These are phyloP conservation scores for Odontomachus brunneus DNA, from an alignment of 1,140 invertebrate species.

Conservation along the genomic window DNA sequence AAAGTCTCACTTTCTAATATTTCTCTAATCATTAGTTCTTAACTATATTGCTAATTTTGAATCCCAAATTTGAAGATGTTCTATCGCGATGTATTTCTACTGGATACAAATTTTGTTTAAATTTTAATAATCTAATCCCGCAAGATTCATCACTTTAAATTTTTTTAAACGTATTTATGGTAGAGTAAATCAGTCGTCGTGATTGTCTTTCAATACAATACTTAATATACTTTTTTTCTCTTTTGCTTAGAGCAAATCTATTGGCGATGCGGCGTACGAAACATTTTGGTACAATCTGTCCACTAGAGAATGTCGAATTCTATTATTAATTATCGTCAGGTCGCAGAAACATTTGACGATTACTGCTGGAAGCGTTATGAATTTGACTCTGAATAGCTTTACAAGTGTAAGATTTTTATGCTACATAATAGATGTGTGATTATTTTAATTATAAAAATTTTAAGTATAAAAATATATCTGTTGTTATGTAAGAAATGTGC, in stretches of 20 bases:
- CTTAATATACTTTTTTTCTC: neutral
- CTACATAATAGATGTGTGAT: neutral
- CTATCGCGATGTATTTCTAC: neutral
- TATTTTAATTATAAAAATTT: too few relatives aligned
- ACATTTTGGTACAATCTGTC: slow-evolving; percentile 31
- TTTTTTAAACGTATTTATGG: too few relatives aligned
- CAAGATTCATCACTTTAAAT: neutral
- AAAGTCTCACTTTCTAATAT: too few relatives aligned
- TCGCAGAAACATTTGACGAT: slow-evolving; percentile 31
- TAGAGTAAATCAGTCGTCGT: too few relatives aligned
- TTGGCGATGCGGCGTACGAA: slow-evolving; percentile 7
- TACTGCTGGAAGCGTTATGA: neutral
- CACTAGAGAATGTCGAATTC: slow-evolving; percentile 1
- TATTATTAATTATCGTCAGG: slow-evolving; percentile 19
- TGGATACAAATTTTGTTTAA: neutral
- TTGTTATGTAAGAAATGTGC: too few relatives aligned
- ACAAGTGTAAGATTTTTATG: slow-evolving; percentile 22
- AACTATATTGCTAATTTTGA: too few relatives aligned
- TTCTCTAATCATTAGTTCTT: too few relatives aligned
- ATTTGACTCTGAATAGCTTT: slow-evolving; percentile 18
- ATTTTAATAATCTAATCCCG: neutral
- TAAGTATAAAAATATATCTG: too few relatives aligned
- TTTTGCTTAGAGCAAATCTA: slow-evolving; percentile 9
- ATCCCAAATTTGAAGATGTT: neutral
- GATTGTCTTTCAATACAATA: neutral